Percentiles rank a stretch among this genome's conserved stretches.
Evolutionary conservation across 2,888 invertebrate species (phyloP).

Genomic region (Ormyrus labotus): DNA sequence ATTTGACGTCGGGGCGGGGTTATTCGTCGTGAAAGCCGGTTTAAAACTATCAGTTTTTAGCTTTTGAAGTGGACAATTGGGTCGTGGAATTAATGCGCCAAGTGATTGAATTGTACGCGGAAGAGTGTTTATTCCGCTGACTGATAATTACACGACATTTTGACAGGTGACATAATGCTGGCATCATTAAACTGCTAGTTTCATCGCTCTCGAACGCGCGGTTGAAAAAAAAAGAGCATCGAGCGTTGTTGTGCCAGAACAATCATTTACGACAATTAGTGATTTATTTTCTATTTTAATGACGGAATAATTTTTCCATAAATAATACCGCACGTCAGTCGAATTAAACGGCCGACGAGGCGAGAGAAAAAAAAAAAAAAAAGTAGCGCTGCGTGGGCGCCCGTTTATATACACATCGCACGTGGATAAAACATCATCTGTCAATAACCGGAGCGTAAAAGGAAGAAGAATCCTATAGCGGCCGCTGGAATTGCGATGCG

Average conservation of each 20-base stretch:
- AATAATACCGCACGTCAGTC: slow-evolving; percentile 48
- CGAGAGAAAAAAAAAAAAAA: background rate
- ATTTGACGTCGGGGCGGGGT: no score
- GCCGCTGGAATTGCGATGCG: background rate
- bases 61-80: no score
- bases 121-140: no score
- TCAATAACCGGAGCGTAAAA: slow-evolving; percentile 63
- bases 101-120: no score
- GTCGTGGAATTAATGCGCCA: no score
- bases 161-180: background rate
- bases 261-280: slow-evolving; percentile 44
- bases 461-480: slow-evolving; percentile 54
- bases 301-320: slow-evolving; percentile 49
- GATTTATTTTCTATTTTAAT: slow-evolving; percentile 51
- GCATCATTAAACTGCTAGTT: background rate
- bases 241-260: background rate
- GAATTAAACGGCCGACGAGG: slow-evolving; percentile 56
- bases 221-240: slow-evolving; percentile 52
- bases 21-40: no score
- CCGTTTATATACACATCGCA: slow-evolving; percentile 54
- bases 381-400: background rate
- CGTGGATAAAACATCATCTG: slow-evolving; percentile 64
- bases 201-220: slow-evolving; percentile 32
- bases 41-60: no score
- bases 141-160: slow-evolving; percentile 8